Conservation (phyloP, 1,140 invertebrate genomes). For the Helicoverpa armigera region DNA sequence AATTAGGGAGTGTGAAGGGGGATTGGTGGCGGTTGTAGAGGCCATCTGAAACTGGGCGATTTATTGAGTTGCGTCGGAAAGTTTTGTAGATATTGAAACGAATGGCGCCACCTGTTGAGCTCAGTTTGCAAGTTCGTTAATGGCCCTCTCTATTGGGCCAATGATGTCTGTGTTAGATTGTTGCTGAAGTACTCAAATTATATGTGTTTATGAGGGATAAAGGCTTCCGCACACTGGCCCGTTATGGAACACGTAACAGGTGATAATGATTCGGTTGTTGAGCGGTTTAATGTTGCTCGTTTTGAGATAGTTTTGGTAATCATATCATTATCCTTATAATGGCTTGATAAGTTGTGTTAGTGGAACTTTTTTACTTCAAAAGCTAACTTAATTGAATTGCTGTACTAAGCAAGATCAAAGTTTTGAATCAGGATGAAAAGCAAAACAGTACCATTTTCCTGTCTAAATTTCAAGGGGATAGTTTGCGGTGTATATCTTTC, state of each 20-base stretch:
- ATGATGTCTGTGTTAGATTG: constrained; percentile 69
- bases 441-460: no score
- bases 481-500: no score
- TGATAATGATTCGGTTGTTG: constrained; percentile 29
- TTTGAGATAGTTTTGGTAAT: background rate
- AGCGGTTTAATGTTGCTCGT: background rate
- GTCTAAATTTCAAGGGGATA: no score
- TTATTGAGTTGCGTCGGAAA: constrained; percentile 82
- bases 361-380: no score
- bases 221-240: constrained; percentile 33
- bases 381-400: no score
- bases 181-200: constrained; percentile 56
- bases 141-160: constrained; percentile 75
- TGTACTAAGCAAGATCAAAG: no score
- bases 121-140: constrained; percentile 79
- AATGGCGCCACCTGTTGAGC: constrained; percentile 84
- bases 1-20: constrained; percentile 52
- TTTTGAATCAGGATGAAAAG: no score
- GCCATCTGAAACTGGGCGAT: constrained; percentile 72
- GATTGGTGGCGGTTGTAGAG: constrained; percentile 58
- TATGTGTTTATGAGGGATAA: constrained; percentile 47
- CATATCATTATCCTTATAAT: background rate
- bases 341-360: background rate
- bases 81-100: constrained; percentile 85
- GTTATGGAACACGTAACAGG: constrained; percentile 30